phyloP scores from a whole-genome alignment of 2,888 invertebrate genomes.

The Nasonovia ribisnigri region DNA sequence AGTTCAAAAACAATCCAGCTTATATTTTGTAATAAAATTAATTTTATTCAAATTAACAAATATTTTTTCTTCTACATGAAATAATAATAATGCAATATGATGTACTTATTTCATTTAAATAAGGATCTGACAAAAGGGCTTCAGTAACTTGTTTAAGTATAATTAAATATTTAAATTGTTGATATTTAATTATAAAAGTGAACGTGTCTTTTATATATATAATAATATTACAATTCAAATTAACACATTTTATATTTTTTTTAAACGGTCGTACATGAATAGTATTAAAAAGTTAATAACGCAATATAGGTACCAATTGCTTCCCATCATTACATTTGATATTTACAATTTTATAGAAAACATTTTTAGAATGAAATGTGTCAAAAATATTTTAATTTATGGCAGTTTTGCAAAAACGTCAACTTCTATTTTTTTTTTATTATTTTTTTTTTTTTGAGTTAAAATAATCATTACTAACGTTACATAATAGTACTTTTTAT shows the following conservation, averaged over 20 bases:
- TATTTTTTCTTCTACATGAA: background rate
- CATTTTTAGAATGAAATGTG: background rate
- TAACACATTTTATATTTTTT: slow-evolving; percentile 6
- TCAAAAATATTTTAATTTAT: background rate
- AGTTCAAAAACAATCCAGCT: background rate
- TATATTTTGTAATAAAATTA: background rate
- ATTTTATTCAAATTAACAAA: background rate
- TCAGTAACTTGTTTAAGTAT: background rate
- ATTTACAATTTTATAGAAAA: background rate
- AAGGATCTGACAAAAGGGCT: background rate
- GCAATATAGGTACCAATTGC: background rate
- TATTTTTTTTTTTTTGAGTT: background rate
- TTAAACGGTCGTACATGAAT: background rate
- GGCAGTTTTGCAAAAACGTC: background rate
- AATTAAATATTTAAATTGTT: background rate
- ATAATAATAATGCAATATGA: background rate
- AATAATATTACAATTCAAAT: background rate
- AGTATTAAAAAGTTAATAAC: background rate
- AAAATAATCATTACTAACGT: background rate
- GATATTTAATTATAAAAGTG: background rate
- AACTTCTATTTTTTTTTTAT: background rate
- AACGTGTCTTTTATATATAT: background rate
- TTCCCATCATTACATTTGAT: background rate
- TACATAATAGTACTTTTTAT: background rate
- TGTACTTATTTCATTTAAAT: background rate